phyloP scores from a whole-genome alignment of 2,888 invertebrate species.

The Sinohyriopsis cumingii region DNA sequence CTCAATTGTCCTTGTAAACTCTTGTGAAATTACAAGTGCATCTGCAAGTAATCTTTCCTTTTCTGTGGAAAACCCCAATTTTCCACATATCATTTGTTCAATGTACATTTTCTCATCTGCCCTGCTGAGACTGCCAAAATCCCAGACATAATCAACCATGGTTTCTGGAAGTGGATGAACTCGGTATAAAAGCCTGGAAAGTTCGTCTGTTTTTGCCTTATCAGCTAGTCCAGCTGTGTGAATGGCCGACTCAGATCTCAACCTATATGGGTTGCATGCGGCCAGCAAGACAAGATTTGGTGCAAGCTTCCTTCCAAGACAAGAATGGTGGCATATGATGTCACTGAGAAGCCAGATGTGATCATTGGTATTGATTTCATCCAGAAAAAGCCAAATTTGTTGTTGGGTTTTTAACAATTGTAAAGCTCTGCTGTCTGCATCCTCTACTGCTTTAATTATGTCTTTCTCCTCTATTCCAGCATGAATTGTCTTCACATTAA shows the following conservation, averaged over 20 bases:
- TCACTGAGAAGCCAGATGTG: constrained; percentile 44
- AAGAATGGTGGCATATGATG: constrained; percentile 40
- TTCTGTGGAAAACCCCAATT: constrained; percentile 7
- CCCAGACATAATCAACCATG: constrained; percentile 54
- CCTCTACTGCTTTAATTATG: constrained; percentile 25
- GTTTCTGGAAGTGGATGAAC: constrained; percentile 52
- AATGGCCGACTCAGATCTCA: constrained; percentile 32
- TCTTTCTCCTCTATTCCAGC: constrained; percentile 38
- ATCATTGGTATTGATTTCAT: constrained; percentile 56
- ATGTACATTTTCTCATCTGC: constrained; percentile 47
- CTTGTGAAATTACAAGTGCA: constrained; percentile 25
- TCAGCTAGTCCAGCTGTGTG: constrained; percentile 43
- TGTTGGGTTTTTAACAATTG: neutral
- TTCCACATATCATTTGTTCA: constrained; percentile 12
- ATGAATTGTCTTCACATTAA: constrained; percentile 49
- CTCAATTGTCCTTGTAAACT: constrained; percentile 19
- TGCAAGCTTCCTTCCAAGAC: constrained; percentile 30
- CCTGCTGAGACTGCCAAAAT: constrained; percentile 46
- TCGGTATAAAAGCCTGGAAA: constrained; percentile 48
- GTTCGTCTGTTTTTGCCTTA: constrained; percentile 44
- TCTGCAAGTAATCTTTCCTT: constrained; percentile 12
- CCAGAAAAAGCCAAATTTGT: constrained; percentile 48
- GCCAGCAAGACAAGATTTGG: constrained; percentile 46
- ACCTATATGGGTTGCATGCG: constrained; percentile 54
- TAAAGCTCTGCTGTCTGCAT: constrained; percentile 23